Evolutionary conservation across 2,888 invertebrate species (phyloP).

Genomic region (Penaeus monodon): DNA sequence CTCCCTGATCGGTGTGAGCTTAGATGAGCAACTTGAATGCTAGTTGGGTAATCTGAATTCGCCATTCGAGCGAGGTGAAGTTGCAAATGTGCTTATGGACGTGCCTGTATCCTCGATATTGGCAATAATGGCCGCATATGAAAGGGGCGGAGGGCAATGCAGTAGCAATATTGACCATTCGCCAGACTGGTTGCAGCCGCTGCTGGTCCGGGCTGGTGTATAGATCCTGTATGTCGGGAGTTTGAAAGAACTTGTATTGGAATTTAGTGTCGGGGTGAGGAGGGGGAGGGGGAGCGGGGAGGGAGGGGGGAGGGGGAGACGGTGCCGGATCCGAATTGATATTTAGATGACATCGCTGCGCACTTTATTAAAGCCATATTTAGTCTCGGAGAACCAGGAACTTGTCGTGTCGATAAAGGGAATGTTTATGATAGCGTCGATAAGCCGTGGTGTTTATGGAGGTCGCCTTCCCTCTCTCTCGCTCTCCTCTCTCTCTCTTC

Average conservation of each 20-base stretch:
- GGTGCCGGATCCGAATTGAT: slow-evolving; percentile 47
- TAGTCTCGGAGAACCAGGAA: slow-evolving; percentile 35
- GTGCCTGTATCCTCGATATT: slow-evolving; percentile 51
- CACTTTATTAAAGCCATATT: slow-evolving; percentile 54
- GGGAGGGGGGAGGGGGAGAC: slow-evolving; percentile 14
- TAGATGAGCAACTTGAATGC: slow-evolving; percentile 56
- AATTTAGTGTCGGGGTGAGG: slow-evolving; percentile 40
- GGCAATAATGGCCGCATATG: slow-evolving; percentile 57
- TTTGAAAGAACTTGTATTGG: slow-evolving; percentile 47
- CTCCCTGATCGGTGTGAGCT: slow-evolving; percentile 49
- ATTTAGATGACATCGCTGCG: slow-evolving; percentile 36
- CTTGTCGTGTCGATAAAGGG: slow-evolving; percentile 31
- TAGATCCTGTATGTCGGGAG: slow-evolving; percentile 13
- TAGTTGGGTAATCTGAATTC: slow-evolving; percentile 58
- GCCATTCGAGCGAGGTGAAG: slow-evolving; percentile 54
- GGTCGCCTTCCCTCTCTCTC: background rate
- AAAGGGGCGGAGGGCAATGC: slow-evolving; percentile 53
- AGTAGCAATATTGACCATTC: slow-evolving; percentile 54
- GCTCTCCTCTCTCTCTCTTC: background rate
- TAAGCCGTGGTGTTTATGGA: slow-evolving; percentile 1
- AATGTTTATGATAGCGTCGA: slow-evolving; percentile 21
- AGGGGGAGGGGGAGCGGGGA: background rate
- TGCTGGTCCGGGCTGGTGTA: slow-evolving; percentile 13
- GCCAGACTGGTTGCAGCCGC: slow-evolving; percentile 10
- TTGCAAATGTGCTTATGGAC: slow-evolving; percentile 58